phyloP scores from a whole-genome alignment of 2,797 vertebrate species.

The Peromyscus aztecus region DNA sequence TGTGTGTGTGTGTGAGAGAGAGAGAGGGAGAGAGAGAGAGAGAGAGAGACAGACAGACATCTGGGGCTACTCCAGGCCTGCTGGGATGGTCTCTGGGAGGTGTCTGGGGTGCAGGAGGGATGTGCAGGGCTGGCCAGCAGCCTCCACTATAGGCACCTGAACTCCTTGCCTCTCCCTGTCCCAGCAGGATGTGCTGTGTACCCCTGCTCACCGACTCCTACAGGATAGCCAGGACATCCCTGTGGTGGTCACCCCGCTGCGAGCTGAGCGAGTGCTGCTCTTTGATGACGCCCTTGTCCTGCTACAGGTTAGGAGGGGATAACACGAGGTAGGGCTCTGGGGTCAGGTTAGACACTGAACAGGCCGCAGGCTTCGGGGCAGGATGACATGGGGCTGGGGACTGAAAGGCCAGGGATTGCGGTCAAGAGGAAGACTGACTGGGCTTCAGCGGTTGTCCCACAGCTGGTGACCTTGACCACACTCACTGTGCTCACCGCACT shows the following conservation, averaged over 20 bases:
- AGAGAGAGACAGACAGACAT: neutral
- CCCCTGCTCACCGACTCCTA: conserved; percentile 85
- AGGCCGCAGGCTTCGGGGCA: neutral
- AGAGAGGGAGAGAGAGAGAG: neutral
- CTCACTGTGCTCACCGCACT: neutral
- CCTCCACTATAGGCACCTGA: neutral
- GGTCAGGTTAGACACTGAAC: neutral
- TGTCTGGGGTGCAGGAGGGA: neutral
- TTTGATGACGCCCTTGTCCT: conserved; percentile 88
- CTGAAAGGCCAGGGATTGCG: neutral
- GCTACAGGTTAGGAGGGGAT: conserved; percentile 86
- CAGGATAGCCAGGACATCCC: conserved; percentile 87
- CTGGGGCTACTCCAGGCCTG: neutral
- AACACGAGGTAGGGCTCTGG: neutral
- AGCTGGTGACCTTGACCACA: neutral
- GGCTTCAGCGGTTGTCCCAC: neutral
- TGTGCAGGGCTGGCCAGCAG: neutral
- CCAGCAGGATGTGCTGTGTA: conserved; percentile 85
- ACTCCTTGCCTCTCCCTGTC: neutral
- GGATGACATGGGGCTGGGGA: neutral
- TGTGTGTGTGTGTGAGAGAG: neutral
- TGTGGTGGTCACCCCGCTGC: conserved; percentile 26
- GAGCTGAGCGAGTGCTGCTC: conserved; percentile 87
- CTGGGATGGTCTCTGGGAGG: neutral
- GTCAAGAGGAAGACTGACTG: neutral